phyloP scores from a whole-genome alignment of 2,888 invertebrate genomes.

The Tetrapedia diversipes region DNA sequence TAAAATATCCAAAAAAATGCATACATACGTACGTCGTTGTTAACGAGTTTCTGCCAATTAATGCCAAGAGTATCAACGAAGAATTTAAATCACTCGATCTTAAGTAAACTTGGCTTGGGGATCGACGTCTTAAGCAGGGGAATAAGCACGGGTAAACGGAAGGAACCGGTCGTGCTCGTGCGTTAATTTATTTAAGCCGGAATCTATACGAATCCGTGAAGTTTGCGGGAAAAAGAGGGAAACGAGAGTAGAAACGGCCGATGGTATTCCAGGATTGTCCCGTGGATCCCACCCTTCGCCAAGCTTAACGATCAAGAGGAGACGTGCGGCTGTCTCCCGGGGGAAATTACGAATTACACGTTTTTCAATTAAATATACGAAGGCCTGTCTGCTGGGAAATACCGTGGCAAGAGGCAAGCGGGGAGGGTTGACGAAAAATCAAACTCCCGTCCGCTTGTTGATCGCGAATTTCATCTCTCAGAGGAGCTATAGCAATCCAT shows the following conservation, averaged over 20 bases:
- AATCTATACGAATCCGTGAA: neutral
- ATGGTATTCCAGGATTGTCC: conserved; percentile 44
- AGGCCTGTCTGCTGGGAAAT: conserved; percentile 57
- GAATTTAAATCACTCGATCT: conserved; percentile 18
- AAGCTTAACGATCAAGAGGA: conserved; percentile 43
- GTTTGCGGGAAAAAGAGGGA: neutral
- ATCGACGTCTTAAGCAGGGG: conserved; percentile 13
- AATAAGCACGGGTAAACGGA: conserved; percentile 25
- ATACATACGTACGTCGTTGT: too few species aligned
- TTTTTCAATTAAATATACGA: conserved; percentile 70
- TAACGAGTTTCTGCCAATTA: too few species aligned
- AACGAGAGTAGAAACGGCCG: conserved; percentile 6
- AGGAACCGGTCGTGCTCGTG: neutral
- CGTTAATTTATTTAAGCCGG: conserved; percentile 43
- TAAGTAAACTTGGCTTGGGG: conserved; percentile 20
- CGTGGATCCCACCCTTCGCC: conserved; percentile 42
- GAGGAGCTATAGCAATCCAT: neutral
- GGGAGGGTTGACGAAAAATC: conserved; percentile 31
- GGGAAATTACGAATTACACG: conserved; percentile 73
- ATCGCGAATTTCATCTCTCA: conserved; percentile 16
- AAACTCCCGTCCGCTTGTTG: conserved; percentile 8
- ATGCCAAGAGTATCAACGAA: too few species aligned
- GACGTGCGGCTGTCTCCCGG: conserved; percentile 40
- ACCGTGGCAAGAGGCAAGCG: conserved; percentile 21
- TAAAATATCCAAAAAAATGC: too few species aligned